phyloP scores from a whole-genome alignment of 2,113 vertebrate genomes.

The Alces alces region DNA sequence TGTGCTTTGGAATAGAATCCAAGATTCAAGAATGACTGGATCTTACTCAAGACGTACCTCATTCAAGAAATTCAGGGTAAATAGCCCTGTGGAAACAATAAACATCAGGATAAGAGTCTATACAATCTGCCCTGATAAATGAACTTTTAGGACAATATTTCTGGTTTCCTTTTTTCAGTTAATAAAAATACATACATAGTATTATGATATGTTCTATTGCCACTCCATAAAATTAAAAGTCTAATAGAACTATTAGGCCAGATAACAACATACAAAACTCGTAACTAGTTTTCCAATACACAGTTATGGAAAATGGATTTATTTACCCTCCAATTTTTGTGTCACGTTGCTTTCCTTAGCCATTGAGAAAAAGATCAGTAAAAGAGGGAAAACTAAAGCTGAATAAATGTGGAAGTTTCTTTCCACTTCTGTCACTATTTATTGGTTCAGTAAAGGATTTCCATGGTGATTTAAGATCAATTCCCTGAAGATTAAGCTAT shows the following conservation, averaged over 20 bases:
- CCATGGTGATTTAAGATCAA: neutral
- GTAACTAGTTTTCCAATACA: neutral
- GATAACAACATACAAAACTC: neutral
- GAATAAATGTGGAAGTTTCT: neutral
- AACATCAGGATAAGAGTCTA: neutral
- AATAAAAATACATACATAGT: neutral
- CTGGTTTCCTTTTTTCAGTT: neutral
- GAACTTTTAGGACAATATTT: neutral
- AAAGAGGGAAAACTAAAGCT: neutral
- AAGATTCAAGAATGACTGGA: neutral
- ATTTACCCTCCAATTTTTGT: neutral
- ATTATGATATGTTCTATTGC: neutral
- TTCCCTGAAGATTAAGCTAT: neutral
- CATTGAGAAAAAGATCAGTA: neutral
- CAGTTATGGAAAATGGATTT: neutral
- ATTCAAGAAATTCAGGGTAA: neutral
- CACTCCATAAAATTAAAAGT: neutral
- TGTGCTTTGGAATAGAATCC: neutral
- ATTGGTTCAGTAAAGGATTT: conserved; percentile 13
- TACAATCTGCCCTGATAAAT: neutral
- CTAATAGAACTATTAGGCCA: neutral
- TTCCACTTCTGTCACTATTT: neutral
- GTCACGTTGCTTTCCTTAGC: neutral
- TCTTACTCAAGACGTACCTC: neutral
- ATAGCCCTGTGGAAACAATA: neutral